Conservation (phyloP, 2,113 vertebrate species). For the Trematocara marginatum region DNA sequence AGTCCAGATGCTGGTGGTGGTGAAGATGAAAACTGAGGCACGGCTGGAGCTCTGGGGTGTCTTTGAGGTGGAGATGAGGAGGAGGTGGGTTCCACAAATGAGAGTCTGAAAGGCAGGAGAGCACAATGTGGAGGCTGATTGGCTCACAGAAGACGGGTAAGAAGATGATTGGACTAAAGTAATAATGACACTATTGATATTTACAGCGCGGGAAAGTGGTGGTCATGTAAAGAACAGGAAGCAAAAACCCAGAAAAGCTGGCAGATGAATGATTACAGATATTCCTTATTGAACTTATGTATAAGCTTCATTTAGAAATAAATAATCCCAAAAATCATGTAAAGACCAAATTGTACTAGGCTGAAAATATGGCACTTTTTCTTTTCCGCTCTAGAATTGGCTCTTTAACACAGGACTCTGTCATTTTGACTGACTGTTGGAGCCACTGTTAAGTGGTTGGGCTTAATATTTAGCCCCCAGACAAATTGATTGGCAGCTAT, state of each 20-base stretch:
- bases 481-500: accelerated
- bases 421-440: background rate
- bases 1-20: background rate
- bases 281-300: accelerated
- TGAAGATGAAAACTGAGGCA: background rate
- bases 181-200: background rate
- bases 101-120: background rate
- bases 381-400: background rate
- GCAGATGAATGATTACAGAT: background rate
- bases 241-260: accelerated
- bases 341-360: background rate
- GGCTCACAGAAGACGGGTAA: background rate
- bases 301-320: background rate
- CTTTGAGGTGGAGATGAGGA: background rate
- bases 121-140: background rate
- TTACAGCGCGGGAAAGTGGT: background rate
- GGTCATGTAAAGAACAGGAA: background rate
- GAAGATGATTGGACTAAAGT: background rate
- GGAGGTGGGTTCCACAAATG: background rate
- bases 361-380: background rate
- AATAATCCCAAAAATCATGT: background rate
- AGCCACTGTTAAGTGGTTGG: background rate
- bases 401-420: background rate
- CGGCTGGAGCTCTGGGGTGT: accelerated
- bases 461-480: background rate